Evolutionary conservation across 2,113 vertebrate species (phyloP).

Genomic region (Furnarius figulus): DNA sequence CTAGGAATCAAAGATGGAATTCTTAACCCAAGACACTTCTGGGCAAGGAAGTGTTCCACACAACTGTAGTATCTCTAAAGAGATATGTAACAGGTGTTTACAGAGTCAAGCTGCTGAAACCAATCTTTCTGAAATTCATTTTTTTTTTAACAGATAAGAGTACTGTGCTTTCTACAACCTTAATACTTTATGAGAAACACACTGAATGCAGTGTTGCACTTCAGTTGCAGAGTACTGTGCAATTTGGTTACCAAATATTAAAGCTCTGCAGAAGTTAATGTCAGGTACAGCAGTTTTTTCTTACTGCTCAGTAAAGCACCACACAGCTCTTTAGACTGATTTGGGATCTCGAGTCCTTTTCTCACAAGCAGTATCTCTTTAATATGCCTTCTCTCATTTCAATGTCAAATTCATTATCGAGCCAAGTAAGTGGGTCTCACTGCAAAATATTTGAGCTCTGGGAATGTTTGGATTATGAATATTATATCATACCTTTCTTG

Average conservation of each 20-base stretch:
- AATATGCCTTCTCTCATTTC: neutral
- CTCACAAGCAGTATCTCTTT: neutral
- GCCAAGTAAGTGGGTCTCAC: neutral
- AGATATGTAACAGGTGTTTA: neutral
- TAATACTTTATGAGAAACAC: neutral
- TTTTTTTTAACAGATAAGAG: neutral
- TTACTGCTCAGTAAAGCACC: neutral
- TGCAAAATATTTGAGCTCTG: neutral
- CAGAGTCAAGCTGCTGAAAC: neutral
- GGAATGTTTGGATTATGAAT: neutral
- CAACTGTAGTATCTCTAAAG: neutral
- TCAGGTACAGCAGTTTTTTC: neutral
- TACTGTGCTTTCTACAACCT: neutral
- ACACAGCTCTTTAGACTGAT: neutral
- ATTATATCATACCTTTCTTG: neutral
- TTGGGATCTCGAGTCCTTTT: neutral
- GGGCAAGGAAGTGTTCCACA: neutral
- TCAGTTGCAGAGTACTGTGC: neutral
- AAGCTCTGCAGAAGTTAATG: neutral
- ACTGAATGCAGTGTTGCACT: neutral
- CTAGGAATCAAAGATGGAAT: neutral
- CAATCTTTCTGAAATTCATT: neutral
- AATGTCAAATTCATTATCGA: neutral
- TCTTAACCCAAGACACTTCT: neutral
- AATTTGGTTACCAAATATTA: neutral